phyloP scores from a whole-genome alignment of 2,888 invertebrate species.

The Lasius platythorax region DNA sequence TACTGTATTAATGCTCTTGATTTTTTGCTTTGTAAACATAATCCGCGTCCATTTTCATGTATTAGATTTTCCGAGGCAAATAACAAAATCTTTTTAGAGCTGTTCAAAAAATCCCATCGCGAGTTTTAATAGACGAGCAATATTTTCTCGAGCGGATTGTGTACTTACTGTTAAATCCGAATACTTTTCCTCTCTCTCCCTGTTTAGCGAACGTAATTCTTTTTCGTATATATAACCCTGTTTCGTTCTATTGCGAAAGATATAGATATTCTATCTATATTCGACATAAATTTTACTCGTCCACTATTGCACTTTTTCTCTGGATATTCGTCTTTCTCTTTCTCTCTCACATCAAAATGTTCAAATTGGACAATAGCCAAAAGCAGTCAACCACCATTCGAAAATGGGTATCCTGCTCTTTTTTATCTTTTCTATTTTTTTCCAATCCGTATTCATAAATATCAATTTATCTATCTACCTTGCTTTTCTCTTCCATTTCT shows the following conservation, averaged over 20 bases:
- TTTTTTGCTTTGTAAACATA: neutral
- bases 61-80: constrained; percentile 61
- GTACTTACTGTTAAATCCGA: constrained; percentile 65
- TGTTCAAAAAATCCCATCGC: constrained; percentile 57
- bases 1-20: neutral
- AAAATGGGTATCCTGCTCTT: constrained; percentile 47
- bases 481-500: constrained; percentile 55
- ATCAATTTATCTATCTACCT: constrained; percentile 70
- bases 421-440: constrained; percentile 46
- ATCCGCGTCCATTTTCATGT: constrained; percentile 23
- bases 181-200: constrained; percentile 53
- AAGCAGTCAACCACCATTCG: constrained; percentile 59
- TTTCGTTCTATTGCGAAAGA: constrained; percentile 65
- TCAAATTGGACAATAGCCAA: constrained; percentile 79
- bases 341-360: constrained; percentile 65
- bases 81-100: constrained; percentile 51
- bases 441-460: constrained; percentile 41
- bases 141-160: constrained; percentile 65
- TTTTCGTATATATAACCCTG: constrained; percentile 66
- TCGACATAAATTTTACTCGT: constrained; percentile 63
- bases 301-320: constrained; percentile 46
- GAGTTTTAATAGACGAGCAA: constrained; percentile 71
- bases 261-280: constrained; percentile 15
- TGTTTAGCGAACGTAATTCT: constrained; percentile 73
- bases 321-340: constrained; percentile 21